phyloP scores from a whole-genome alignment of 2,113 vertebrate genomes.

The Mellivora capensis region DNA sequence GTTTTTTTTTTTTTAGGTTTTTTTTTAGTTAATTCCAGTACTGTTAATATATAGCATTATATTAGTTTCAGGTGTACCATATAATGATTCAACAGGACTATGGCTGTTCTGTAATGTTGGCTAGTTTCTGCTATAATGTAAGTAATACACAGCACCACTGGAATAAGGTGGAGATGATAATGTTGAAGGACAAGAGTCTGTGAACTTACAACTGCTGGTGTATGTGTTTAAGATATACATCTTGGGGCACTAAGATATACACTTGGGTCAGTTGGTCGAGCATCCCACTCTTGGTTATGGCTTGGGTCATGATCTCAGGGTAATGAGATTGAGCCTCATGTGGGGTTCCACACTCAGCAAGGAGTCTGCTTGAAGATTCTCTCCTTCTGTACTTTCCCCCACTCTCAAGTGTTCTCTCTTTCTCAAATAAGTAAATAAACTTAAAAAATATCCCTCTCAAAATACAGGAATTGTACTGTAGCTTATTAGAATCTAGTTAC shows the following conservation, averaged over 20 bases:
- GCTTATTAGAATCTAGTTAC: neutral
- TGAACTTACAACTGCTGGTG: neutral
- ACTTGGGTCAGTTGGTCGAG: neutral
- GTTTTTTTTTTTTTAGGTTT: neutral
- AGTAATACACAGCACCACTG: neutral
- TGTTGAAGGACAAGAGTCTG: neutral
- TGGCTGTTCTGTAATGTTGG: neutral
- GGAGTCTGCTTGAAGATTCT: neutral
- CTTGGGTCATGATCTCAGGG: neutral
- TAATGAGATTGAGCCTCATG: rapidly evolving
- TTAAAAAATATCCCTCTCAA: neutral
- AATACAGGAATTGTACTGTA: neutral
- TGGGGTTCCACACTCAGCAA: neutral
- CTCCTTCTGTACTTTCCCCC: neutral
- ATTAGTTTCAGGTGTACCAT: neutral
- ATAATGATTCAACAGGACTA: neutral
- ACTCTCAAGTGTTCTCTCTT: neutral
- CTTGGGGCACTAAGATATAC: neutral
- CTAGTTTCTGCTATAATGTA: neutral
- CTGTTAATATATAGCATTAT: neutral
- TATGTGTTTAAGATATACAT: neutral
- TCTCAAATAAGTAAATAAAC: neutral
- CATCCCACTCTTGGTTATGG: neutral
- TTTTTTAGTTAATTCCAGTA: neutral
- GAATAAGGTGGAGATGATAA: neutral